Evolutionary conservation across 2,888 invertebrate species (phyloP), one percentile per base, ranked within the genome.

Genomic region (Euphydryas editha): DNA sequence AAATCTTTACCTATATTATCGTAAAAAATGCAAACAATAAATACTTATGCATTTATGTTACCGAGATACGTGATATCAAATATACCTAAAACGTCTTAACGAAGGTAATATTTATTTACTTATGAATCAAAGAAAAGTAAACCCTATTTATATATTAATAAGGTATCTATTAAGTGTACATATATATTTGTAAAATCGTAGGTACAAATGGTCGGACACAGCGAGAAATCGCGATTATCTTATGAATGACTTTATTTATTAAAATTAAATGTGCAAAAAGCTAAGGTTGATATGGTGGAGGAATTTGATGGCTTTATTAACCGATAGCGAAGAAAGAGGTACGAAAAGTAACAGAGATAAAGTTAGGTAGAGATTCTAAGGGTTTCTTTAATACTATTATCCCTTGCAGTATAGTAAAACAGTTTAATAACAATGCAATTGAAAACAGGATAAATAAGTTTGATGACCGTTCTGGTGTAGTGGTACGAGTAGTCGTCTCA

Each of bases 221-320:
- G 72, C 72, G 73, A 75, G 76, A 77, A 78, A 78, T 77, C 76
- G 76, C 80, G 83, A 81, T 84, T 80, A 81, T 81, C 75, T 78
- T 76, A 72, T 70, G 79, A 80, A 85, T 81, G 83, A 80, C 81
- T 81, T 81, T 81, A 83, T 84, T 84, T 83, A 82, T 84, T 83
- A 81, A 82, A 80, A 81, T 82, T 81, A 80, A 80, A 78, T 75
- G 74, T 76, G 76, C 76, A 68, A 76, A 74, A 71, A 74, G 72
- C 74, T 55, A 63, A 21, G 74, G 76, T 65, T 76, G 74, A 79
- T 76, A 81, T 81, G 79, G 66, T 68, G 59, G 57, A 63, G 54
- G 67, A 42, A 59, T 60, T 66, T 66, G 20, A 61, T 59, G 39
- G 49, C 30, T 59, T 62, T 21, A 20, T 47, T 21, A 47, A 10